Base-by-base conservation (phyloP, 2,797 vertebrate genomes). In the Takifugu ocellatus region DNA sequence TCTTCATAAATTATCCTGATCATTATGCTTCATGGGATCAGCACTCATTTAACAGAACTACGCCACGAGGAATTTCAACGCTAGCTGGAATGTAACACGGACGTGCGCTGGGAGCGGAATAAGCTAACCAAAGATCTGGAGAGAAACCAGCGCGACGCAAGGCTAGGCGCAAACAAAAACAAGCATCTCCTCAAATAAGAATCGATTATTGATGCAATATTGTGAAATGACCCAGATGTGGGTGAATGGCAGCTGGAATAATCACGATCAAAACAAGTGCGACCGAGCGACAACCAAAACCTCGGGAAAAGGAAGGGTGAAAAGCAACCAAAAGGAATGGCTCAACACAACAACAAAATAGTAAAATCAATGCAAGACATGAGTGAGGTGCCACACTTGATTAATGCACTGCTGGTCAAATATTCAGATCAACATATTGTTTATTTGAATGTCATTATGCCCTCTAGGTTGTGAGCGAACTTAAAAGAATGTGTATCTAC, bases 1-100 rank as follows among this genome's bases (percentile, higher is more conserved):
- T 88, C 87, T 84, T 85, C 81, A 86, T 89, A 85, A 90, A 91
- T 90, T 85, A 92, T 77, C 79, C 68, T 74, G 72, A 70, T 63
- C 82, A 86, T 79, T 87, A 87, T 85, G 78, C 61, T 84, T 84
- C 68, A 78, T 45, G 49, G 84, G 84, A 91, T 91, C 78, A 84
- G 87, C 78, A 87, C 81, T 87, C 75, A 88, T 90, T 88, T 90
- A 82, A 73, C 73, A 72, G 67, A 87, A 86, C 83, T 79, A 84
- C 58, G 78, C 81, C 84, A 81, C 51, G 58, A 85, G 73, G 74
- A 81, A 84, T 89, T 86, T 79, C 51, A 77, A 85, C 59, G 67
- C 59, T 63, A 72, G 64, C 77, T 72, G 44, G 75, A 5, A 71
- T 75, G 82, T 74, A 75, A 72, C 62, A 77, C 49, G 69, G 50